Evolutionary conservation across 2,888 invertebrate species (phyloP).

Genomic region (Buathra laborator): DNA sequence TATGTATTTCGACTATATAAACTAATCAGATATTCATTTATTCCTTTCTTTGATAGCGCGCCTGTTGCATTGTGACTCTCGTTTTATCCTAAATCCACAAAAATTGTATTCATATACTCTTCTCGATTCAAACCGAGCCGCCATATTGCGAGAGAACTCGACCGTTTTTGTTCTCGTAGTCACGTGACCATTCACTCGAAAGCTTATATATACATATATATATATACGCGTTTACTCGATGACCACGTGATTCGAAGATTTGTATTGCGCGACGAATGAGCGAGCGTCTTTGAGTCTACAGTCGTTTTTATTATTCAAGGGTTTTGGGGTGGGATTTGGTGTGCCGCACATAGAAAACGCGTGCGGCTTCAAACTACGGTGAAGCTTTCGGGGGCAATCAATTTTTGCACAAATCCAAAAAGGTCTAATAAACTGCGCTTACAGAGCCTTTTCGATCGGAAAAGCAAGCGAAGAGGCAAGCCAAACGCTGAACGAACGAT

Average conservation of each 20-base stretch:
- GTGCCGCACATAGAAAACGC: constrained; percentile 9
- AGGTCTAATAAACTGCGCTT: not conserved
- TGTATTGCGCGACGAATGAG: constrained; percentile 58
- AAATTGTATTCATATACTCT: not conserved
- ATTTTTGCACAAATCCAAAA: not conserved
- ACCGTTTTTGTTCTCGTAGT: constrained; percentile 43
- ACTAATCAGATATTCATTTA: constrained; percentile 13
- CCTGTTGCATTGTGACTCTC: not conserved
- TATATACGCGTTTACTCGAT: not conserved
- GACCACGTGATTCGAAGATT: constrained; percentile 64
- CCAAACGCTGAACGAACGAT: constrained; percentile 18
- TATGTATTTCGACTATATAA: not conserved
- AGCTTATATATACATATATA: not conserved
- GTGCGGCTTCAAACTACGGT: constrained; percentile 29
- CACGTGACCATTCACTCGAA: constrained; percentile 57
- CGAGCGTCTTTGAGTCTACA: constrained; percentile 14
- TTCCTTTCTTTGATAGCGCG: not conserved
- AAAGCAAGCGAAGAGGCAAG: constrained; percentile 4
- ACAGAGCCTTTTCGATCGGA: constrained; percentile 11
- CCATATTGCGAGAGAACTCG: constrained; percentile 37
- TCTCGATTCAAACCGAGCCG: constrained; percentile 53
- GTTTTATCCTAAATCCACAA: not conserved
- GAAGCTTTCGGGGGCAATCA: constrained; percentile 36
- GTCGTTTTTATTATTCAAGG: constrained; percentile 8
- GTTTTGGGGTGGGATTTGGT: not conserved